Evolutionary conservation across 2,797 vertebrate genomes (phyloP).

Genomic region (Anisognathus igniventris): DNA sequence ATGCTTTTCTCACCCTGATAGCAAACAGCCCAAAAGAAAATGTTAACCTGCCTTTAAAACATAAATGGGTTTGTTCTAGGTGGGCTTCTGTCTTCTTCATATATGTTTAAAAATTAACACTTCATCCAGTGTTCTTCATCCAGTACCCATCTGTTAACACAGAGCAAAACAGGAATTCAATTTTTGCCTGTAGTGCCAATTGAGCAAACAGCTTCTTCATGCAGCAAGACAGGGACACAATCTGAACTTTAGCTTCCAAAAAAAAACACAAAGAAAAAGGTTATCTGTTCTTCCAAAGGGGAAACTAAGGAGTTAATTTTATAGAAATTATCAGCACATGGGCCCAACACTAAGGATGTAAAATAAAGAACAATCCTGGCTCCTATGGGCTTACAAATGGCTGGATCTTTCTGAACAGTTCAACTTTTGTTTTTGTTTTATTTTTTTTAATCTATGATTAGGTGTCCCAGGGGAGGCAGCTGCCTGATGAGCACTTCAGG

Average conservation of each 20-base stretch:
- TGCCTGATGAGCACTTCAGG: slow-evolving; percentile 44
- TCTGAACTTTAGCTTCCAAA: neutral
- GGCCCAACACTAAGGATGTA: neutral
- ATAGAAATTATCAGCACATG: neutral
- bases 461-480: slow-evolving; percentile 1
- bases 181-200: neutral
- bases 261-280: neutral
- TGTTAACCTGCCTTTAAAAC: neutral
- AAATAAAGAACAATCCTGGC: neutral
- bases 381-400: neutral
- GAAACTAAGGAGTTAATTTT: neutral
- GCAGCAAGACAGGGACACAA: neutral
- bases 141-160: neutral
- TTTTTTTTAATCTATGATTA: neutral
- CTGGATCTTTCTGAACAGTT: neutral
- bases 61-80: neutral
- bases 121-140: neutral
- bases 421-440: neutral
- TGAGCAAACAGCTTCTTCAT: neutral
- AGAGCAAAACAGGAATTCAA: neutral
- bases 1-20: neutral
- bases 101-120: neutral
- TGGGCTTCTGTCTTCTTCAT: neutral
- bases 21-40: neutral
- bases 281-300: neutral